Conservation (phyloP, 2,888 invertebrate species). For the Lypha dubia region DNA sequence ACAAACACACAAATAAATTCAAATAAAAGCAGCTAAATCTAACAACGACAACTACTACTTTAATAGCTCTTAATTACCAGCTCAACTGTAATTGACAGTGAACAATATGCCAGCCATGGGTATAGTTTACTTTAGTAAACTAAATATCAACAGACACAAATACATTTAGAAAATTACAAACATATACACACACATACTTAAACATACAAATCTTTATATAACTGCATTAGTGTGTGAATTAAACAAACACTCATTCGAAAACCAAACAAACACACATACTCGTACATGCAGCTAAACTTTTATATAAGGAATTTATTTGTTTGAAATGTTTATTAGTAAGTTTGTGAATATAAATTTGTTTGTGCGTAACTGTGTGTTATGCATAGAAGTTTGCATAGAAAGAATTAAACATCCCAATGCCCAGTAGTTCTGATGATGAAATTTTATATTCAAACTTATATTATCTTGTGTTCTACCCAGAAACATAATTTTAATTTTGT, state of each 20-base stretch:
- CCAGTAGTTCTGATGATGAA: not conserved
- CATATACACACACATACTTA: not conserved
- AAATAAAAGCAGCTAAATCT: conserved; percentile 43
- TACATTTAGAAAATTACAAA: not conserved
- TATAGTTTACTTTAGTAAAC: conserved; percentile 66
- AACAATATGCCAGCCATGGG: conserved; percentile 69
- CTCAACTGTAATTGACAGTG: conserved; percentile 73
- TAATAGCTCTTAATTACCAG: conserved; percentile 73
- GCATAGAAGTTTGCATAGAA: not conserved
- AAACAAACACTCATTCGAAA: not conserved
- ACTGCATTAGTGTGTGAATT: conserved; percentile 37
- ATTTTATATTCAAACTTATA: too few relatives aligned
- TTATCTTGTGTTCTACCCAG: too few relatives aligned
- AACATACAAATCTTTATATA: conserved; percentile 8
- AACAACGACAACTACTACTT: conserved; percentile 63
- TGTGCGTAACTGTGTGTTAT: not conserved
- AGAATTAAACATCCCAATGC: not conserved
- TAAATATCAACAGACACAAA: conserved; percentile 52
- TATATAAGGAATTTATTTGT: conserved; percentile 57
- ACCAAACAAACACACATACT: not conserved
- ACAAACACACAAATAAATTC: not conserved
- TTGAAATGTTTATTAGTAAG: conserved; percentile 54
- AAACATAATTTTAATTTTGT: too few relatives aligned
- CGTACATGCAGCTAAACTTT: conserved; percentile 34
- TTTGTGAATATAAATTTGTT: conserved; percentile 12